Percentiles rank a stretch among this genome's conserved stretches.
These are phyloP conservation scores for Pogonophryne albipinna DNA, from an alignment of 2,797 vertebrate species.

Conservation along the genomic window DNA sequence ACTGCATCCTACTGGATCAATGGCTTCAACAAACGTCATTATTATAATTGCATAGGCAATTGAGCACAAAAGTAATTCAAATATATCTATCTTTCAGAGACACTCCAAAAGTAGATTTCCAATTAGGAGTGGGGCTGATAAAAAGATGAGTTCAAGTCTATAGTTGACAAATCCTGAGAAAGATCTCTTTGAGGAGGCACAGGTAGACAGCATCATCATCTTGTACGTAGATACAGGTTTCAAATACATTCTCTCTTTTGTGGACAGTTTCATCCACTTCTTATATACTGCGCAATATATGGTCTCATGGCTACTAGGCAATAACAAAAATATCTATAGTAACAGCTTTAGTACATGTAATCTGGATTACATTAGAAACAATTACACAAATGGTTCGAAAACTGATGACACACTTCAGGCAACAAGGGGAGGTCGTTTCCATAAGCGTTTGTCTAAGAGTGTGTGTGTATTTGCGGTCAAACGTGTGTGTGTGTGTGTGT, in stretches of 20 bases:
- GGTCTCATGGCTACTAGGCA: neutral
- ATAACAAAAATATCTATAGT: neutral
- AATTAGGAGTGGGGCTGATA: neutral
- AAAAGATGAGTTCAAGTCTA: neutral
- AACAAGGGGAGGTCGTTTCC: no score
- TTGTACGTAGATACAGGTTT: conserved; percentile 9
- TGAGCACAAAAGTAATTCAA: neutral
- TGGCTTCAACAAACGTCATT: conserved; percentile 1
- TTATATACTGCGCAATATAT: no score
- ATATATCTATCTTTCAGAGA: neutral
- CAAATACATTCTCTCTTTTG: neutral
- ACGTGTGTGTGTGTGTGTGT: no score
- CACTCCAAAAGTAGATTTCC: neutral
- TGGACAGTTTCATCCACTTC: neutral
- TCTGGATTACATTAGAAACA: neutral
- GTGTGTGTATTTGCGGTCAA: no score
- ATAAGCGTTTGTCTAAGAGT: no score
- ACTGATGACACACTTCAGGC: neutral
- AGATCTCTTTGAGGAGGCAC: neutral
- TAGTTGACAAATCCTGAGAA: neutral
- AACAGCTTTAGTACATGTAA: conserved; percentile 3
- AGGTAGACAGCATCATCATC: neutral
- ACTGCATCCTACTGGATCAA: neutral
- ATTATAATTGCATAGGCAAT: neutral
- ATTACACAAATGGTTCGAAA: neutral